Evolutionary conservation across 2,888 invertebrate genomes (phyloP), one percentile per base, ranked within the genome.

Genomic region (Eupithecia inturbata): DNA sequence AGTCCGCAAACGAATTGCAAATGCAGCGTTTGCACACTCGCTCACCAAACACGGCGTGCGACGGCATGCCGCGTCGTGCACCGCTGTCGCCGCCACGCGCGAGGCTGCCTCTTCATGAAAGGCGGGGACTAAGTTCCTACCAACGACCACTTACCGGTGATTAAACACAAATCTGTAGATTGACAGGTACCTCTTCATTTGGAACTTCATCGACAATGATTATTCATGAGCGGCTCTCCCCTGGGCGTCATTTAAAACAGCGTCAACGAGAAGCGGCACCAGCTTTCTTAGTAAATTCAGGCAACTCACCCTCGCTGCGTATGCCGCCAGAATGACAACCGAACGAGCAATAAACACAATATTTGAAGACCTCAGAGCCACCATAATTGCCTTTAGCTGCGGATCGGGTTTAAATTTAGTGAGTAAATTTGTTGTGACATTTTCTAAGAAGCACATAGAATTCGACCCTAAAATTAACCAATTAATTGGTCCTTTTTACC

Each of bases 1-100:
- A 89, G 89, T 88, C 89, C 83, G 83, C 88, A 90, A 90, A 89
- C 90, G 90, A 90, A 89, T 88, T 88, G 89, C 89, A 89, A 90
- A 90, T 89, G 88, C 87, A 84, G 87, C 84, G 90, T 90, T 90
- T 89, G 87, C 86, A 89, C 88, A 88, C 84, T 87, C 85, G 85
- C 85, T 84, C 82, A 88, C 88, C 90, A 91, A 91, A 90, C 88
- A 90, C 81, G 81, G 80, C 78, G 82, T 4, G 12, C 79, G 77
- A 72, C 74, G 77, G 73, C 74, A 74, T 74, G 74, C 66, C 67
- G 78, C 73, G 75, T 64, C 67, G 71, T 72, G 76, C 78, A 68
- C 78, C 74, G 75, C 68, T 57, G 71, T 72, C 75, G 78, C 80
- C 72, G 70, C 69, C 60, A 77, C 73, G 77, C 73, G n/a, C 10